Percentiles rank a stretch among this genome's conserved stretches.
These are phyloP conservation scores for Heliconius melpomene DNA, from an alignment of 1,140 invertebrate genomes.

Conservation along the genomic window DNA sequence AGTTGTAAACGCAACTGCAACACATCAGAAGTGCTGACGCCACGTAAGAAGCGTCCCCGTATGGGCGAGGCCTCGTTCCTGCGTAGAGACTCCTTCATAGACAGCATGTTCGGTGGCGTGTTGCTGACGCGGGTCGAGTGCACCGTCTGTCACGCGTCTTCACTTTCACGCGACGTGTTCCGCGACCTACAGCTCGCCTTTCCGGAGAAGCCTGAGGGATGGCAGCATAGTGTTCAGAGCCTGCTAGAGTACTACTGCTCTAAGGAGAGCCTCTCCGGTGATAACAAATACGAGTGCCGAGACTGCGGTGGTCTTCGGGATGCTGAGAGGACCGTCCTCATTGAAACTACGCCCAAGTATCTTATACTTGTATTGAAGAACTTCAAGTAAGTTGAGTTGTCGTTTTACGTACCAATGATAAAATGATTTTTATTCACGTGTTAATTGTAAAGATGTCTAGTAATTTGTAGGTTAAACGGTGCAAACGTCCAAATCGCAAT, in stretches of 20 bases:
- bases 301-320: constrained; percentile 88
- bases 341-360: constrained; percentile 87
- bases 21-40: constrained; percentile 32
- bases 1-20: constrained; percentile 39
- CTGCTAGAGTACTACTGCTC: constrained; percentile 89
- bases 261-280: constrained; percentile 87
- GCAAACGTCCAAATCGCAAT: too few species aligned
- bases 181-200: constrained; percentile 91
- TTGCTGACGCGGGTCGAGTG: constrained; percentile 88
- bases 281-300: constrained; percentile 91
- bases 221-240: constrained; percentile 84
- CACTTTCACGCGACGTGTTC: constrained; percentile 88
- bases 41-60: constrained; percentile 52
- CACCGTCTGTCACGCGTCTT: constrained; percentile 85
- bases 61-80: constrained; percentile 44
- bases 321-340: constrained; percentile 87
- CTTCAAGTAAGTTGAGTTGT: constrained; percentile 85
- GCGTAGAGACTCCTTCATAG: constrained; percentile 56
- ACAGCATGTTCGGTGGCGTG: constrained; percentile 85
- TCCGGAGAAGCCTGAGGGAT: constrained; percentile 83
- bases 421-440: too few species aligned
- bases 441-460: too few species aligned
- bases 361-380: constrained; percentile 91
- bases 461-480: too few species aligned
- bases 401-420: too few species aligned